Conservation (phyloP, 2,888 invertebrate genomes). For the Pyrgus malvae region DNA sequence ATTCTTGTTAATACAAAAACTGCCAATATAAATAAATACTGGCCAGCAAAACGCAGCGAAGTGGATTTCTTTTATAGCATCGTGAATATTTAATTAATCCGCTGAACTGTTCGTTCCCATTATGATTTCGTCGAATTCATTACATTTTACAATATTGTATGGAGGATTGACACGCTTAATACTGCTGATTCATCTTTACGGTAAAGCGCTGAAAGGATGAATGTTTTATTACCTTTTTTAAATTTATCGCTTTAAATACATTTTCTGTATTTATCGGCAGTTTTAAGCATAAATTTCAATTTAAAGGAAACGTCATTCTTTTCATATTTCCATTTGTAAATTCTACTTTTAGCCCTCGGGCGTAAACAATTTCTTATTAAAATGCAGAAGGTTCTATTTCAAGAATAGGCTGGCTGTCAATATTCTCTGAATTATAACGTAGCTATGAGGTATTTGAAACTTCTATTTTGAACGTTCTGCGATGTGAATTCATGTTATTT, state of each 20-base stretch:
- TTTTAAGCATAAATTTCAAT: no score
- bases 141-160: constrained; percentile 11
- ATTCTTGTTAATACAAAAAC: constrained; percentile 8
- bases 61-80: constrained; percentile 10
- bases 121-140: constrained; percentile 10
- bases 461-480: no score
- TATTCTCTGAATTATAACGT: no score
- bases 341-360: no score
- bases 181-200: constrained; percentile 1
- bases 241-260: background rate
- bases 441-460: no score
- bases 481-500: no score
- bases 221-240: background rate
- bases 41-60: background rate
- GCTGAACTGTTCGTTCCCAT: background rate
- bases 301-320: no score
- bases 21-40: constrained; percentile 8
- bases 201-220: background rate
- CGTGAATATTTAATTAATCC: constrained; percentile 21
- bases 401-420: no score
- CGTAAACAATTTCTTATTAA: no score
- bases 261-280: no score
- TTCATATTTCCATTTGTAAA: no score
- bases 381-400: no score
- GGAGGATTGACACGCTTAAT: constrained; percentile 12